Conservation (phyloP, 2,888 invertebrate species). For the Amphipoea oculea region DNA sequence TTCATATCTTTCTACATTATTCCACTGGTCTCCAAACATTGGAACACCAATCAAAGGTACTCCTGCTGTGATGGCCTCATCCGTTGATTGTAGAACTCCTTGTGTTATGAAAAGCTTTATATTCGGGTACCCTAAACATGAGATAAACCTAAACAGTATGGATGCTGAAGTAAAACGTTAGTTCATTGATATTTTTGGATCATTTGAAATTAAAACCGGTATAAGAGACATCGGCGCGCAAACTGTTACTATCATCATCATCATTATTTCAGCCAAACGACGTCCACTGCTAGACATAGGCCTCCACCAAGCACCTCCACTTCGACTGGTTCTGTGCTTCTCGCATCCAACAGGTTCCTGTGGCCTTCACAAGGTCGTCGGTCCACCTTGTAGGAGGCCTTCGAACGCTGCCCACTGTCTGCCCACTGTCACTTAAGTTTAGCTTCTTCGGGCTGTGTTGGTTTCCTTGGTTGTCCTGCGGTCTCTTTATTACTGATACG, state of each 20-base stretch:
- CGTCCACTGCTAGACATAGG: no score
- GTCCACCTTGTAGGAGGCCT: no score
- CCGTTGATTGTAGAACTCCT: conserved; percentile 83
- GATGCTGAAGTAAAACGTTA: not conserved
- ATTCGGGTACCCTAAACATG: conserved; percentile 79
- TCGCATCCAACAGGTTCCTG: no score
- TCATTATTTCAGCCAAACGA: no score
- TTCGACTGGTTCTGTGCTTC: no score
- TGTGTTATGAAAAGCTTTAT: conserved; percentile 84
- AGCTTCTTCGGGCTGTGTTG: no score
- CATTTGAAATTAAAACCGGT: not conserved
- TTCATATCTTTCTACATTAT: conserved; percentile 73
- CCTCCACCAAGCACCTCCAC: no score
- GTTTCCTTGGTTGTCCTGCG: no score
- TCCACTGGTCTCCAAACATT: conserved; percentile 82
- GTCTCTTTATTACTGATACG: no score
- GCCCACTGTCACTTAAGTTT: no score
- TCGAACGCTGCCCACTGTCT: no score
- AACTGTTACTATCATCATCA: not conserved
- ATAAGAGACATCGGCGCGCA: not conserved
- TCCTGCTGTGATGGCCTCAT: conserved; percentile 80
- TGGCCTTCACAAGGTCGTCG: no score
- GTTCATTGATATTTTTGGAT: not conserved
- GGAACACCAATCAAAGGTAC: conserved; percentile 81
- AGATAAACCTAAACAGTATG: not conserved